Evolutionary conservation across 2,113 vertebrate genomes (phyloP), one percentile per base, ranked within the genome.

Genomic region (Xiphophorus couchianus): DNA sequence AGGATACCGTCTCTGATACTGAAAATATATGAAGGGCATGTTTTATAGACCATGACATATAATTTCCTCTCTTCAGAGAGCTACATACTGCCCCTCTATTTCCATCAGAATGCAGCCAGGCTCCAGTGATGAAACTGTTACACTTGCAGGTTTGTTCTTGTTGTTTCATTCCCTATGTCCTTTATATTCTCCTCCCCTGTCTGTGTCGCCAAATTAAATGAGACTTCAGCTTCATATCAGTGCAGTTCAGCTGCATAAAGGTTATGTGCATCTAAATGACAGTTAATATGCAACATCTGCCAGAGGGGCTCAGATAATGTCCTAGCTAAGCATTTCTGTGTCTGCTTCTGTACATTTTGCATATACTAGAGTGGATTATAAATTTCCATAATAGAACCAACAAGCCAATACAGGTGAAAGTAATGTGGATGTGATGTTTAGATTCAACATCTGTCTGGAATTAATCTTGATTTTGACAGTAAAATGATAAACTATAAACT

Each of bases 21-120:
- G 70, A 79, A 86, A 88, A 86, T 86, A 79, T 83, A 86, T 82
- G 62, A 82, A 84, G 83, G 51, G 58, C 39, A 71, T 66, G 83
- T 73, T 91, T 92, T 86, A 89, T 91, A 84, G 89, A 82, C 74
- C 83, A 70, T 89, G 90, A 85, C 90, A 89, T 82, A 89, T 91
- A 35, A 87, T 89, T 90, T 92, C 85, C 85, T 82, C 72, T 86
- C 62, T 70, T 84, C 63, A 78, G 84, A 86, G 69, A 39, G 66
- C 88, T 85, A 74, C 63, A 64, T 73, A 80, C 48, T 69, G 82
- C 67, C 54, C 74, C 78, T 80, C 69, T 51, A 73, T 85, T 89
- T 86, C 89, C 81, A 84, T 88, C 88, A 84, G 84, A 91, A 88
- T 35, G 78, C 88, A 86, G 19, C 78, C 76, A 71, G 75, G 78